phyloP scores from a whole-genome alignment of 37 sponge, comb jelly and placozoan species.

The Spongilla lacustris region DNA sequence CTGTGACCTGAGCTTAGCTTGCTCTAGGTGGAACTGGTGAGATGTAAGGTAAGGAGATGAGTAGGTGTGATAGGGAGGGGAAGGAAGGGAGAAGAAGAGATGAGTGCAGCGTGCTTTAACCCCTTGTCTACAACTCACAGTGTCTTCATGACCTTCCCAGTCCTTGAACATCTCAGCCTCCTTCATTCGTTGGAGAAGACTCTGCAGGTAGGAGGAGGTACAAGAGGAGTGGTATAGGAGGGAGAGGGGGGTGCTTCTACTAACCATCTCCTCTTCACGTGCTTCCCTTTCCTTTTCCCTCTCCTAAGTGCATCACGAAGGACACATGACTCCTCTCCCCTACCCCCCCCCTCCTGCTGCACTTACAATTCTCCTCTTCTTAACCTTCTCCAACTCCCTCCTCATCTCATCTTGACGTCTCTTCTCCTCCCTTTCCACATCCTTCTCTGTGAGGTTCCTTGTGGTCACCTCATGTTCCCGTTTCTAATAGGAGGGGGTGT shows the following conservation, averaged over 20 bases:
- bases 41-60: no score
- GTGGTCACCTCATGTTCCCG: slow-evolving; percentile 68
- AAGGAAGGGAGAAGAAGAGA: neutral
- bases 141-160: slow-evolving; percentile 96
- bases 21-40: slow-evolving; percentile 91
- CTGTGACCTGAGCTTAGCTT: slow-evolving; percentile 91
- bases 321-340: slow-evolving; percentile 27
- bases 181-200: slow-evolving; percentile 84
- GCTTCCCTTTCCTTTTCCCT: slow-evolving; percentile 92
- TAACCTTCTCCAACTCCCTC: slow-evolving; percentile 92
- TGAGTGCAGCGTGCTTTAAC: neutral
- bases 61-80: slow-evolving; percentile 9
- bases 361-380: slow-evolving; percentile 76
- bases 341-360: slow-evolving; percentile 47
- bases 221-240: no score
- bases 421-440: slow-evolving; percentile 68
- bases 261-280: slow-evolving; percentile 86
- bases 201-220: no score
- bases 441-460: slow-evolving; percentile 61
- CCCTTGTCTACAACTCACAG: slow-evolving; percentile 45
- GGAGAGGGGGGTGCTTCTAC: no score
- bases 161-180: slow-evolving; percentile 95
- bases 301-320: slow-evolving; percentile 47
- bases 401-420: slow-evolving; percentile 79
- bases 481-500: slow-evolving; percentile 48